Evolutionary conservation across 2,113 vertebrate genomes (phyloP).

Genomic region (Phoxinus phoxinus): DNA sequence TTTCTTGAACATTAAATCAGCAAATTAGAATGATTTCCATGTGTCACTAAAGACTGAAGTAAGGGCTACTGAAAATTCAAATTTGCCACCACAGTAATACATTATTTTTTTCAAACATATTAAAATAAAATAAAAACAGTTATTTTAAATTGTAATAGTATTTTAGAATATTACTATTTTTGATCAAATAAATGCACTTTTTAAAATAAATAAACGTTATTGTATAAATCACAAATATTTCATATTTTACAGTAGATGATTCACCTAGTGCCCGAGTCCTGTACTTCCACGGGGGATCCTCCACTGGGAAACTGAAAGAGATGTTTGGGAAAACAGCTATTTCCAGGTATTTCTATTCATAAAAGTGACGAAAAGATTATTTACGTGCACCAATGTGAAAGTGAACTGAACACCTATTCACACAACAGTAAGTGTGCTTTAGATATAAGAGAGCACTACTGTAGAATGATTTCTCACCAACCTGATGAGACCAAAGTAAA

Average conservation of each 20-base stretch:
- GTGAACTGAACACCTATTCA: not conserved
- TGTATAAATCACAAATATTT: not conserved
- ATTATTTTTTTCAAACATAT: too few species aligned
- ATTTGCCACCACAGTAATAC: too few species aligned
- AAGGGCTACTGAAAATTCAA: too few species aligned
- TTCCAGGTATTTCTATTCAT: not conserved
- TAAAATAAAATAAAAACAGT: too few species aligned
- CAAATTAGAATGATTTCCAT: not conserved
- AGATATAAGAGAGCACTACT: conserved; percentile 42
- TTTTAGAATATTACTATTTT: too few species aligned
- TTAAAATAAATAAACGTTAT: not conserved
- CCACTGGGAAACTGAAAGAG: not conserved
- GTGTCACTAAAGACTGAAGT: not conserved
- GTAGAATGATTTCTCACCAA: conserved; percentile 67
- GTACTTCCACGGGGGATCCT: not conserved
- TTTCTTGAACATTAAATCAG: not conserved
- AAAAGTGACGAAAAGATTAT: not conserved
- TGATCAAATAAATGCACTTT: too few species aligned
- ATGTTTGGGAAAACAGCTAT: not conserved
- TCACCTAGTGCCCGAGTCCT: not conserved
- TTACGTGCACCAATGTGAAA: not conserved
- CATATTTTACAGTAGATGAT: not conserved
- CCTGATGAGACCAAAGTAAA: conserved; percentile 52
- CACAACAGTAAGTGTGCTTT: not conserved
- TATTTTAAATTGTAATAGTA: too few species aligned